phyloP scores from a whole-genome alignment of 2,888 invertebrate species.

The Empis livida region DNA sequence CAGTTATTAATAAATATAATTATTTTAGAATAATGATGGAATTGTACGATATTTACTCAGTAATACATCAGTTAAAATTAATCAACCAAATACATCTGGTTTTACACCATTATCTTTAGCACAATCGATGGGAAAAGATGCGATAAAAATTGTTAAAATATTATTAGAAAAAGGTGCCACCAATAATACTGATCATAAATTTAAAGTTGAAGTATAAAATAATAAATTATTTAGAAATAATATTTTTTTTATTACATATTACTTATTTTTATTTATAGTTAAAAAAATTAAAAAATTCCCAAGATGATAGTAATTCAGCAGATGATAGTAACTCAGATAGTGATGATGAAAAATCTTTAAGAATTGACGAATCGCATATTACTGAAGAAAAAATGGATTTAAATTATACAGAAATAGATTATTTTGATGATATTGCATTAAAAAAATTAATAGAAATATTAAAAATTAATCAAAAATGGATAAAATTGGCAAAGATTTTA shows the following conservation, averaged over 20 bases:
- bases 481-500: constrained; percentile 41
- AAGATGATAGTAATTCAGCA: constrained; percentile 17
- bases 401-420: constrained; percentile 19
- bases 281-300: background rate
- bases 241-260: background rate
- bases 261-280: background rate
- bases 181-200: background rate
- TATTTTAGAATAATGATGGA: constrained; percentile 5
- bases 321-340: constrained; percentile 7
- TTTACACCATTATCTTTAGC: constrained; percentile 13
- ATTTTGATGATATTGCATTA: constrained; percentile 26
- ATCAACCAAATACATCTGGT: constrained; percentile 11
- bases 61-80: constrained; percentile 11
- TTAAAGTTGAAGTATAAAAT: background rate
- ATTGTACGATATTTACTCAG: constrained; percentile 12
- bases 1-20: background rate
- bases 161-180: constrained; percentile 33
- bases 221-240: background rate
- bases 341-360: constrained; percentile 14
- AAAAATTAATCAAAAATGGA: constrained; percentile 46
- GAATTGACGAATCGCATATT: constrained; percentile 14
- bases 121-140: constrained; percentile 26
- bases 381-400: constrained; percentile 12
- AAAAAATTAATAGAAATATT: constrained; percentile 39
- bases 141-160: constrained; percentile 30